Conservation (phyloP, 2,888 invertebrate species). For the Pseudoips prasinana region DNA sequence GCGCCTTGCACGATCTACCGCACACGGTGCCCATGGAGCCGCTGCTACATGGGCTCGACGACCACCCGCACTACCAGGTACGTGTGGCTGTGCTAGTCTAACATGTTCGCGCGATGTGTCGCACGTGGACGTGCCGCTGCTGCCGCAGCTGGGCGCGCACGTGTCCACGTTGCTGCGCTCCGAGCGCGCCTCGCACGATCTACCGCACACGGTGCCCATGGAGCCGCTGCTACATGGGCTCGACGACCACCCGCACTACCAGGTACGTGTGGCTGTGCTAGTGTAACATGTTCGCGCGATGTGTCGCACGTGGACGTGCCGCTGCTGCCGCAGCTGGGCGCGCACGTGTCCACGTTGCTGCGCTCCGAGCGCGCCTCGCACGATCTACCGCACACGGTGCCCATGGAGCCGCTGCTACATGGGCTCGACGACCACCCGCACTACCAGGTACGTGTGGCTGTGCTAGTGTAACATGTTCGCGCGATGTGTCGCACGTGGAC, state of each 20-base stretch:
- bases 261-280: no score
- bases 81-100: no score
- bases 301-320: slow-evolving; percentile 63
- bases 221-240: slow-evolving; percentile 56
- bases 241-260: slow-evolving; percentile 54
- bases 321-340: slow-evolving; percentile 85
- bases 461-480: no score
- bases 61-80: slow-evolving; percentile 62
- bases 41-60: slow-evolving; percentile 49
- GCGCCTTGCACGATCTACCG: slow-evolving; percentile 46
- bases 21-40: slow-evolving; percentile 46
- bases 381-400: slow-evolving; percentile 37
- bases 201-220: slow-evolving; percentile 35
- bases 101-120: slow-evolving; percentile 37
- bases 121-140: slow-evolving; percentile 72
- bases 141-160: slow-evolving; percentile 85
- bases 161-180: slow-evolving; percentile 38
- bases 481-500: slow-evolving; percentile 43
- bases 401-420: slow-evolving; percentile 55
- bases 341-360: slow-evolving; percentile 57
- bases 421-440: slow-evolving; percentile 49
- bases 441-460: slow-evolving; percentile 71
- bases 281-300: no score
- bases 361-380: slow-evolving; percentile 43
- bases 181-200: slow-evolving; percentile 46